phyloP scores from a whole-genome alignment of 2,888 invertebrate genomes.

The Drosophila tanythrix region DNA sequence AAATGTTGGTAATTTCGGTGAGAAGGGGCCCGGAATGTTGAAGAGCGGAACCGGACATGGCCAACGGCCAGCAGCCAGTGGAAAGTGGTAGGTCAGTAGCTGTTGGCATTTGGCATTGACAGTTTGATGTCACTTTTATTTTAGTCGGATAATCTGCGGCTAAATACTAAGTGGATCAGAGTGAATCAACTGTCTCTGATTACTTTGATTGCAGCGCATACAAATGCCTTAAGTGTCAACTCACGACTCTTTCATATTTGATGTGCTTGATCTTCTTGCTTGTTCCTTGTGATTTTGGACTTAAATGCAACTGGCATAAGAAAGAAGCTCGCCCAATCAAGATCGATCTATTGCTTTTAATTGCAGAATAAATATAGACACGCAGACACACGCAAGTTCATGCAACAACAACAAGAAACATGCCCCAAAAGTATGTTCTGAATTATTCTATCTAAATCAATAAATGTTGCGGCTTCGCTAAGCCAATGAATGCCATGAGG shows the following conservation, averaged over 20 bases:
- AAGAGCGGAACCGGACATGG: conserved; percentile 27
- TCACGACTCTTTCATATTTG: background rate
- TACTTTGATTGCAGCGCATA: too few species aligned
- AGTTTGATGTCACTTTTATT: conserved; percentile 10
- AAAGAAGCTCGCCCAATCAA: background rate
- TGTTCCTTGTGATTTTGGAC: background rate
- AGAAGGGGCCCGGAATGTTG: conserved; percentile 10
- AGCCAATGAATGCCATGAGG: conserved; percentile 45
- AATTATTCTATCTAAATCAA: conserved; percentile 52
- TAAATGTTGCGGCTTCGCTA: conserved; percentile 47
- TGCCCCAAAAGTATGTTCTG: background rate
- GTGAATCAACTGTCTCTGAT: conserved; percentile 18
- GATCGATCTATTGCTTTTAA: background rate
- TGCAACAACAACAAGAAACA: background rate
- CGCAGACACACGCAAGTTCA: background rate
- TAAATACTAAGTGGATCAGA: background rate
- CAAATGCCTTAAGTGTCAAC: background rate
- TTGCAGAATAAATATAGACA: background rate
- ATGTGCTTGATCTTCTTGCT: background rate
- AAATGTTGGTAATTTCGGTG: conserved; percentile 61
- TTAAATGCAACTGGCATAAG: background rate
- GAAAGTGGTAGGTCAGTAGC: background rate
- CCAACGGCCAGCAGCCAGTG: conserved; percentile 3
- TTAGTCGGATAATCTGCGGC: conserved; percentile 1
- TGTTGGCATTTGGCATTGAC: conserved; percentile 22